These are phyloP conservation scores for Ophioninae sp. DNA, from an alignment of 2,888 invertebrate species.

Conservation along the genomic window DNA sequence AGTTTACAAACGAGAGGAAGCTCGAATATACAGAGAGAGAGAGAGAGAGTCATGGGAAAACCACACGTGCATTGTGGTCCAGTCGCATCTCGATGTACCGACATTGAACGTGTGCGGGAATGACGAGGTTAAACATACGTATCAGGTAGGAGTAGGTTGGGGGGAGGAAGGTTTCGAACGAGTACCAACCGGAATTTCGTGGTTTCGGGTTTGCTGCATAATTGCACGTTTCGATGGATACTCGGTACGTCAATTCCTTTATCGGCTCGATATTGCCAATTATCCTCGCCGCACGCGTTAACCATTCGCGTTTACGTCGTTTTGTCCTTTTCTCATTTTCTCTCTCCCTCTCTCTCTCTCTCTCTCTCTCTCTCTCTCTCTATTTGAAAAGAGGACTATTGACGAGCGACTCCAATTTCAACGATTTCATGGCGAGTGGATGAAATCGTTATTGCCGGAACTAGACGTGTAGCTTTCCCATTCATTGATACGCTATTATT, in stretches of 20 bases:
- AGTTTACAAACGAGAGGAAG: constrained; percentile 61
- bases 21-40: constrained; percentile 57
- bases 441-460: constrained; percentile 17
- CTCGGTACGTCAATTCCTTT: constrained; percentile 74
- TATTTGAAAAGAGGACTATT: constrained; percentile 10
- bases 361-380: constrained; percentile 8
- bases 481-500: constrained; percentile 15
- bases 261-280: constrained; percentile 76
- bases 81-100: constrained; percentile 61
- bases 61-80: constrained; percentile 70
- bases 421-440: constrained; percentile 22
- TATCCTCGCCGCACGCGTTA: constrained; percentile 67
- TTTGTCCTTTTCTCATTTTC: constrained; percentile 21
- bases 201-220: constrained; percentile 76
- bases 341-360: constrained; percentile 7
- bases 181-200: constrained; percentile 70
- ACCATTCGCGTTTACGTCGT: constrained; percentile 62
- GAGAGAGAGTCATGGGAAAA: constrained; percentile 65
- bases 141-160: neutral
- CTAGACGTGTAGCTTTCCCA: neutral
- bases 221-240: constrained; percentile 72
- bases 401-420: neutral
- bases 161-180: constrained; percentile 40
- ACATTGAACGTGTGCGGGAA: neutral
- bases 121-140: constrained; percentile 1